These are phyloP conservation scores for Nothobranchius kuhntae DNA, from an alignment of 2,113 vertebrate species.

Conservation along the genomic window DNA sequence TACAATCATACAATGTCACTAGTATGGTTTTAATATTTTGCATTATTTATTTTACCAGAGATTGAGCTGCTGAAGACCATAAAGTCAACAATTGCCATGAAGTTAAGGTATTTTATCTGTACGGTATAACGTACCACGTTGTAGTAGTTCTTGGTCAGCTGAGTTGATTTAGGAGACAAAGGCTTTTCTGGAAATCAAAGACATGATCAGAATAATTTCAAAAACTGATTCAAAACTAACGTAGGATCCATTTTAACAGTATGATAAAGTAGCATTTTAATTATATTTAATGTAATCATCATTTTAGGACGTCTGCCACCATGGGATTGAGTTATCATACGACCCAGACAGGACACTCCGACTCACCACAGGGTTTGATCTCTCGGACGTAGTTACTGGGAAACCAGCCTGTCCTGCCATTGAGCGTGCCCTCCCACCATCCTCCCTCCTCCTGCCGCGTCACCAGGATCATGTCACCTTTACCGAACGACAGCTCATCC, in stretches of 20 bases:
- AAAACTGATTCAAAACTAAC: not conserved
- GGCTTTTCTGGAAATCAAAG: slow-evolving; percentile 85
- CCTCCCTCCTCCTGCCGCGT: slow-evolving; percentile 95
- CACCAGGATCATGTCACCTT: slow-evolving; percentile 95
- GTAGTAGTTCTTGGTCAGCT: slow-evolving; percentile 97
- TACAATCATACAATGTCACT: no score
- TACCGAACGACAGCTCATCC: slow-evolving; percentile 94
- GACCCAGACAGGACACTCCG: not conserved
- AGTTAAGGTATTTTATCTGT: not conserved
- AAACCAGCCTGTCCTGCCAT: slow-evolving; percentile 95
- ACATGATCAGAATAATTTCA: not conserved
- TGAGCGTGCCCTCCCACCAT: slow-evolving; percentile 96
- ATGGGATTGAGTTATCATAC: not conserved
- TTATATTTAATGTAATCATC: not conserved
- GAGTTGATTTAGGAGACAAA: slow-evolving; percentile 89
- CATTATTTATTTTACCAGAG: not conserved
- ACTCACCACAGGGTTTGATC: slow-evolving; percentile 93
- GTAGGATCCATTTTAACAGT: no score
- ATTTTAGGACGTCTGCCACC: not conserved
- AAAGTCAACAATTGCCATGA: not conserved
- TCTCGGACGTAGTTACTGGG: slow-evolving; percentile 98
- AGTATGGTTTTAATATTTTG: no score
- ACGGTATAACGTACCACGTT: slow-evolving; percentile 84
- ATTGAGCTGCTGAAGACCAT: not conserved
- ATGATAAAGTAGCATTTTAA: no score